These are phyloP conservation scores for Sebastes flavidus DNA, from an alignment of 2,797 vertebrate genomes.

Conservation along the genomic window DNA sequence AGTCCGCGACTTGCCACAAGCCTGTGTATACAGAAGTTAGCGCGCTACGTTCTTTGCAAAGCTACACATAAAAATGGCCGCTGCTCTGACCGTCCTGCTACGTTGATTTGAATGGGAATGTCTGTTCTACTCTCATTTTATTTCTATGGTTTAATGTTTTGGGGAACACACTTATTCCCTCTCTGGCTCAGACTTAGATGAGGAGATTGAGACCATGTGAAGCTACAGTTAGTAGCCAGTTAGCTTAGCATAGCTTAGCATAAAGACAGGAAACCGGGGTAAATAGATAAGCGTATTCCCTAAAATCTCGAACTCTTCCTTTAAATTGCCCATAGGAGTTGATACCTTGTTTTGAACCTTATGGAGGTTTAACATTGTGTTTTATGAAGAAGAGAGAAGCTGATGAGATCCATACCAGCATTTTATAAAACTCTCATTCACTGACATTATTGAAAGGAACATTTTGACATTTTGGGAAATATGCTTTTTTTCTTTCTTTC, in stretches of 20 bases:
- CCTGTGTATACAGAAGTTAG: background rate
- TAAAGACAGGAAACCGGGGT: background rate
- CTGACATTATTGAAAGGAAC: constrained; percentile 6
- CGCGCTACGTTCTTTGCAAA: too few relatives aligned
- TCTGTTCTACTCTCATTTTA: background rate
- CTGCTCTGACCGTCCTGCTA: background rate
- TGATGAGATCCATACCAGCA: constrained; percentile 42
- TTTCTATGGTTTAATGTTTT: background rate
- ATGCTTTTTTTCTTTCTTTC: background rate
- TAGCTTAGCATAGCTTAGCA: background rate
- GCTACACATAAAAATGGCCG: too few relatives aligned
- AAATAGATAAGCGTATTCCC: background rate
- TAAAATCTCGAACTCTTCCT: background rate
- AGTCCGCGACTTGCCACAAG: too few relatives aligned
- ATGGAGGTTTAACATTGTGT: constrained; percentile 26
- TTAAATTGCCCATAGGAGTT: constrained; percentile 46
- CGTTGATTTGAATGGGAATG: background rate
- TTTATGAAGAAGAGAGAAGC: background rate
- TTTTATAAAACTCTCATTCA: constrained; percentile 37
- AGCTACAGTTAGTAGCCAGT: background rate
- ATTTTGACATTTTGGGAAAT: background rate
- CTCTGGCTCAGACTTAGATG: background rate
- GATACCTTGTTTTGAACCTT: constrained; percentile 41
- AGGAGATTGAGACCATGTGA: background rate
- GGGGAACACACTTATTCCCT: background rate